phyloP scores from a whole-genome alignment of 1,140 invertebrate species.

The Drosophila funebris region DNA sequence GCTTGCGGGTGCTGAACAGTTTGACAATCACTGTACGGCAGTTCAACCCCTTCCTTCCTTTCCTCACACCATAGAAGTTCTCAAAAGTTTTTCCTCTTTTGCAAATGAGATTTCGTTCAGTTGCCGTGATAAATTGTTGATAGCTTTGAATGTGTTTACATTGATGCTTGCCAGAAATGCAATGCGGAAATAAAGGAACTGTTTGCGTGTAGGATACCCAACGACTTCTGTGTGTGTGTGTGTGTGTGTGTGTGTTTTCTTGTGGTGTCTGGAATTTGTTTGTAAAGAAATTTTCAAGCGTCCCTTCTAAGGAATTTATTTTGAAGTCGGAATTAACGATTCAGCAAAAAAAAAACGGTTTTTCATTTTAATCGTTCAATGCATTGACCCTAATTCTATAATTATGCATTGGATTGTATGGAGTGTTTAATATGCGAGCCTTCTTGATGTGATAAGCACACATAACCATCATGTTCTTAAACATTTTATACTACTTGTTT shows the following conservation, averaged over 20 bases:
- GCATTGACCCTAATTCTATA: slow-evolving; percentile 63
- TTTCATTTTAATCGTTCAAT: slow-evolving; percentile 40
- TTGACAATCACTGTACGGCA: slow-evolving; percentile 57
- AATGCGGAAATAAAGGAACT: slow-evolving; percentile 32
- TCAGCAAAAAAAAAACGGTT: not conserved
- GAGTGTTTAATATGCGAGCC: not conserved
- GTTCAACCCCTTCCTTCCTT: not conserved
- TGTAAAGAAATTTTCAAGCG: slow-evolving; percentile 49
- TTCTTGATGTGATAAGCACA: slow-evolving; percentile 6
- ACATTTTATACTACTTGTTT: not conserved
- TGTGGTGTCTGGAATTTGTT: slow-evolving; percentile 56
- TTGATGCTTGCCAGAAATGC: slow-evolving; percentile 50
- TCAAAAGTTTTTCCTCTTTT: slow-evolving; percentile 59
- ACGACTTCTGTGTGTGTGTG: slow-evolving; percentile 14
- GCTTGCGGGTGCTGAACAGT: slow-evolving; percentile 36
- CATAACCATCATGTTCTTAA: slow-evolving; percentile 18
- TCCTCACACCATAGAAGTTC: slow-evolving; percentile 1
- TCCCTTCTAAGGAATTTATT: slow-evolving; percentile 53
- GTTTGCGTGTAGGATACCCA: not conserved
- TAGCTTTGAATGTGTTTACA: slow-evolving; percentile 72
- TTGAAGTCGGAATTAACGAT: slow-evolving; percentile 13
- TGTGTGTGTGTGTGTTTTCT: too few species aligned
- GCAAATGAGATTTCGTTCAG: slow-evolving; percentile 76
- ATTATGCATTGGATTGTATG: slow-evolving; percentile 50
- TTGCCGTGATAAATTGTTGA: slow-evolving; percentile 79